A percentile compares a stretch with the other conserved stretches of the same genome.
phyloP scores from a whole-genome alignment of 2,888 invertebrate genomes.

The Sarcophaga rosellei region DNA sequence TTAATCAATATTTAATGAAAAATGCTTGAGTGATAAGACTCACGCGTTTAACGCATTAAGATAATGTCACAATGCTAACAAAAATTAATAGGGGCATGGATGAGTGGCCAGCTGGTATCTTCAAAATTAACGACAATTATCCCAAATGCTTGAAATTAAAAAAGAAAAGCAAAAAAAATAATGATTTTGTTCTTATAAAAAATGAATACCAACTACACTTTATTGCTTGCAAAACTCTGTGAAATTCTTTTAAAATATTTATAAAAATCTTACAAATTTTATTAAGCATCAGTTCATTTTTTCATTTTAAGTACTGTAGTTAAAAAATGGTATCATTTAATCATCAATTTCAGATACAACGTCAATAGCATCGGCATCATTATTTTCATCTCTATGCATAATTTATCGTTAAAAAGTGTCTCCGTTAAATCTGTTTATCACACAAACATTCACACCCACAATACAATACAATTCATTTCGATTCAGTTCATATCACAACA shows the following conservation, averaged over 20 bases:
- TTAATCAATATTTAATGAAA: slow-evolving; percentile 28
- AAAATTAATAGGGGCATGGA: neutral
- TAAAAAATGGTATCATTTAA: slow-evolving; percentile 53
- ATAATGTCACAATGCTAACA: slow-evolving; percentile 18
- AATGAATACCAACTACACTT: slow-evolving; percentile 26
- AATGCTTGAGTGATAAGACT: slow-evolving; percentile 45
- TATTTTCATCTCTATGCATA: slow-evolving; percentile 65
- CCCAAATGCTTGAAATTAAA: neutral
- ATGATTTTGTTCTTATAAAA: slow-evolving; percentile 28
- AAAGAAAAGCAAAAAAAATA: slow-evolving; percentile 16
- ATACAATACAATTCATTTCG: slow-evolving; percentile 15
- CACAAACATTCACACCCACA: slow-evolving; percentile 60
- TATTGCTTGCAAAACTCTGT: neutral
- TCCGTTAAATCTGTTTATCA: slow-evolving; percentile 66
- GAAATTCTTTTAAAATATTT: slow-evolving; percentile 45
- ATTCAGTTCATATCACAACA: slow-evolving; percentile 10
- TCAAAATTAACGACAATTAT: neutral
- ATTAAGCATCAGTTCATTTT: slow-evolving; percentile 33
- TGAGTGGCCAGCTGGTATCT: neutral
- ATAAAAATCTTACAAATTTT: slow-evolving; percentile 48
- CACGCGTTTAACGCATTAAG: slow-evolving; percentile 44
- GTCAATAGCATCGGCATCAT: slow-evolving; percentile 45
- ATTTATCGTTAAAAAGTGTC: slow-evolving; percentile 67
- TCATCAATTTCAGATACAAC: slow-evolving; percentile 51
- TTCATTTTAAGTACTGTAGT: neutral